A percentile compares a stretch with the other conserved stretches of the same genome.
Conservation (phyloP, 2,888 invertebrate genomes). For the Napeogenes sylphis region DNA sequence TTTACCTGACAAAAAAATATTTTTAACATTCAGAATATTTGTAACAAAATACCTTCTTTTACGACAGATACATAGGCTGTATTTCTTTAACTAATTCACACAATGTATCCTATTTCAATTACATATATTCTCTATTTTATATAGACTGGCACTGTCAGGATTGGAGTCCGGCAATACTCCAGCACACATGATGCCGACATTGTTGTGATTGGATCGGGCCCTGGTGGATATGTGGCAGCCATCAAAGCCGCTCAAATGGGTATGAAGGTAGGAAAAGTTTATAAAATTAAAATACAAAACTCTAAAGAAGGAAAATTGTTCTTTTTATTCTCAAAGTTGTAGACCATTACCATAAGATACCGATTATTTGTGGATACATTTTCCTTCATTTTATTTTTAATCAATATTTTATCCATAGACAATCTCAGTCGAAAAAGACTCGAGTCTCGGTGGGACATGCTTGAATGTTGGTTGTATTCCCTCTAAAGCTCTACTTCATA, state of each 20-base stretch:
- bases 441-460: slow-evolving; percentile 98
- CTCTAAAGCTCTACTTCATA: slow-evolving; percentile 96
- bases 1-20: neutral
- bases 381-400: neutral
- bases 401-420: slow-evolving; percentile 77
- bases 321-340: too few species aligned
- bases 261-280: slow-evolving; percentile 84
- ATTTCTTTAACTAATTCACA: too few species aligned
- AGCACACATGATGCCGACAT: slow-evolving; percentile 90
- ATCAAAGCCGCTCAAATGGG: slow-evolving; percentile 99
- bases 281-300: neutral
- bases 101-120: neutral
- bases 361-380: neutral
- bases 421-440: slow-evolving; percentile 95
- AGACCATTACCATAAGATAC: too few species aligned
- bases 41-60: too few species aligned
- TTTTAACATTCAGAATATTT: neutral
- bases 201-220: slow-evolving; percentile 98
- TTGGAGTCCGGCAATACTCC: slow-evolving; percentile 80
- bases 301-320: too few species aligned
- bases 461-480: slow-evolving; percentile 99
- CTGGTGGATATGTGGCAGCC: slow-evolving; percentile 99
- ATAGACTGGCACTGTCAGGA: slow-evolving; percentile 54
- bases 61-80: too few species aligned
- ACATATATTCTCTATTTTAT: slow-evolving; percentile 22